These are phyloP conservation scores for Zelleria hepariella DNA, from an alignment of 2,888 invertebrate genomes.

Conservation along the genomic window DNA sequence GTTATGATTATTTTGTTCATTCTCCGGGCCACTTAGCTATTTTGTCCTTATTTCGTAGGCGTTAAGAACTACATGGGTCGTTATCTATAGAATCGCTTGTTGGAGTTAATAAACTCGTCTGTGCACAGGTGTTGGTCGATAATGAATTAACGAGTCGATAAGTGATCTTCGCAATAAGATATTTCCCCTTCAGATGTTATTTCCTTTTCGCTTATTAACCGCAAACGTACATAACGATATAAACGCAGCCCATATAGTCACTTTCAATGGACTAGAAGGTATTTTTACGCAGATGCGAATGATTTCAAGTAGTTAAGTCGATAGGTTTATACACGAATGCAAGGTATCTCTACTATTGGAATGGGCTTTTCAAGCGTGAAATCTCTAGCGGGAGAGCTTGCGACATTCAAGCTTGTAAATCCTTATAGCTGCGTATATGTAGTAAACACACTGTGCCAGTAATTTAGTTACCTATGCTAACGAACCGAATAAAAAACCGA, in stretches of 20 bases:
- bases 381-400: neutral
- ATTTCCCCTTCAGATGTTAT: neutral
- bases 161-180: neutral
- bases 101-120: constrained; percentile 4
- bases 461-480: too few relatives aligned
- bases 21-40: neutral
- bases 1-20: neutral
- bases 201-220: neutral
- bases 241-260: neutral
- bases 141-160: constrained; percentile 2
- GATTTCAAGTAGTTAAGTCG: neutral
- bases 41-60: neutral
- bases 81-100: neutral
- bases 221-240: neutral
- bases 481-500: too few relatives aligned
- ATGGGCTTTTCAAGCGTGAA: neutral
- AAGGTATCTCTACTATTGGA: neutral
- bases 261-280: neutral
- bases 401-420: too few relatives aligned
- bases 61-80: neutral
- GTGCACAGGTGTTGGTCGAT: constrained; percentile 2
- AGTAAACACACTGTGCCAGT: too few relatives aligned
- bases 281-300: neutral
- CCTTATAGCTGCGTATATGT: too few relatives aligned
- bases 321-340: neutral